Conservation (phyloP, 2,888 invertebrate species). For the Zelleria hepariella region DNA sequence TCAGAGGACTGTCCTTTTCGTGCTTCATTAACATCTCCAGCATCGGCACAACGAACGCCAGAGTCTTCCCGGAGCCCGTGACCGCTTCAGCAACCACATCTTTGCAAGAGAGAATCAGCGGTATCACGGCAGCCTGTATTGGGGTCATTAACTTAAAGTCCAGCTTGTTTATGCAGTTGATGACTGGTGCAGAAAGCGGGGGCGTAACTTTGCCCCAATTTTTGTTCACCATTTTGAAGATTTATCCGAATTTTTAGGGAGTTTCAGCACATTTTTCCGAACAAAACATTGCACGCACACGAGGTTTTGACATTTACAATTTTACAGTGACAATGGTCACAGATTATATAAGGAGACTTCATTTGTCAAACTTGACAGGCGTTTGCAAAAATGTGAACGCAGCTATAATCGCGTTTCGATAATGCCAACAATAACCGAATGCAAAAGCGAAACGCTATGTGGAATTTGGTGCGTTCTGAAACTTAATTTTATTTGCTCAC, state of each 20-base stretch:
- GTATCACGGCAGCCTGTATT: slow-evolving; percentile 89
- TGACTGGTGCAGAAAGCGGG: slow-evolving; percentile 58
- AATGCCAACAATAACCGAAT: neutral
- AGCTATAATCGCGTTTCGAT: neutral
- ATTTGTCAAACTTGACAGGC: neutral
- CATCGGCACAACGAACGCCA: slow-evolving; percentile 95
- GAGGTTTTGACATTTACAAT: slow-evolving; percentile 19
- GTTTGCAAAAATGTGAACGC: neutral
- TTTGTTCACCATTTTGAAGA: slow-evolving; percentile 51
- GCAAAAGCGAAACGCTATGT: neutral
- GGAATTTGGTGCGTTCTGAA: neutral
- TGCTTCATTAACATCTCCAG: slow-evolving; percentile 84
- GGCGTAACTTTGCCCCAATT: slow-evolving; percentile 54
- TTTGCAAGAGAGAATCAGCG: slow-evolving; percentile 88
- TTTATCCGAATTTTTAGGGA: neutral
- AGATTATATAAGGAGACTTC: no score
- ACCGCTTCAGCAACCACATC: slow-evolving; percentile 99
- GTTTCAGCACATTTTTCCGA: neutral
- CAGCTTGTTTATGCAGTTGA: slow-evolving; percentile 64
- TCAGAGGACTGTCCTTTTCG: slow-evolving; percentile 74
- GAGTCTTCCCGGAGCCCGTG: slow-evolving; percentile 98
- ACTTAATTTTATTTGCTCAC: neutral
- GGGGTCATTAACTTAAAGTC: slow-evolving; percentile 73
- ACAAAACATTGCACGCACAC: slow-evolving; percentile 10
- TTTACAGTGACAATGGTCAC: no score